A percentile compares a stretch with the other conserved stretches of the same genome.
Evolutionary conservation across 2,888 invertebrate species (phyloP).

Genomic region (Tachystola acroxantha): DNA sequence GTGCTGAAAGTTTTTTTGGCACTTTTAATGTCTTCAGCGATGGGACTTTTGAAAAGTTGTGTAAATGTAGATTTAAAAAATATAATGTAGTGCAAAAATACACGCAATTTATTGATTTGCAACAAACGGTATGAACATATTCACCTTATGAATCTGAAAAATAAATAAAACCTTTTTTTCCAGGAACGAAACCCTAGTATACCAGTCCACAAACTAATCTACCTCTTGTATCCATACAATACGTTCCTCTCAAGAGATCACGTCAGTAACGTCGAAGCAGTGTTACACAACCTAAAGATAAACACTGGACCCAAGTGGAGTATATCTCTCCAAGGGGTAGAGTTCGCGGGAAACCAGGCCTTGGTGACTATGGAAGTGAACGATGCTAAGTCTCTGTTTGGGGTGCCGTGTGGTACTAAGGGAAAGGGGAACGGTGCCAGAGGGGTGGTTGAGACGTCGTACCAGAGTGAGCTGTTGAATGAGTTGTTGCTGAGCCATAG

Average conservation of each 20-base stretch:
- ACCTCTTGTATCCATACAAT: slow-evolving; percentile 90
- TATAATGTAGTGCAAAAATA: no score
- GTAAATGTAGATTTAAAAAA: no score
- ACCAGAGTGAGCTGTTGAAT: slow-evolving; percentile 87
- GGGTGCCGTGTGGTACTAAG: slow-evolving; percentile 56
- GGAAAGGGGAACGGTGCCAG: slow-evolving; percentile 29
- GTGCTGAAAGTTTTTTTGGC: no score
- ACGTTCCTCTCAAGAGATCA: slow-evolving; percentile 88
- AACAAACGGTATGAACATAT: no score
- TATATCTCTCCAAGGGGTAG: slow-evolving; percentile 34
- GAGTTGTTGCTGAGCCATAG: slow-evolving; percentile 88
- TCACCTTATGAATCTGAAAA: no score
- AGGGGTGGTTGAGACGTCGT: slow-evolving; percentile 81
- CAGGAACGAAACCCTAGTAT: slow-evolving; percentile 85
- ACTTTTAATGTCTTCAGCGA: no score
- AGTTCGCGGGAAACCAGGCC: slow-evolving; percentile 47
- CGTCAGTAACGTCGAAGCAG: slow-evolving; percentile 82
- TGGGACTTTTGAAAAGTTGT: no score
- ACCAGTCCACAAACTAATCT: slow-evolving; percentile 83
- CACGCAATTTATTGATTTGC: no score
- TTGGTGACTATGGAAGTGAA: slow-evolving; percentile 61
- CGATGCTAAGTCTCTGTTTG: slow-evolving; percentile 52
- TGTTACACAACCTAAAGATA: slow-evolving; percentile 81
- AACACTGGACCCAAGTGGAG: slow-evolving; percentile 42
- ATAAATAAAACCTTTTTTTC: no score